Evolutionary conservation across 1,140 invertebrate species (phyloP), one percentile per base, ranked within the genome.

Genomic region (Saccostrea glomerata): DNA sequence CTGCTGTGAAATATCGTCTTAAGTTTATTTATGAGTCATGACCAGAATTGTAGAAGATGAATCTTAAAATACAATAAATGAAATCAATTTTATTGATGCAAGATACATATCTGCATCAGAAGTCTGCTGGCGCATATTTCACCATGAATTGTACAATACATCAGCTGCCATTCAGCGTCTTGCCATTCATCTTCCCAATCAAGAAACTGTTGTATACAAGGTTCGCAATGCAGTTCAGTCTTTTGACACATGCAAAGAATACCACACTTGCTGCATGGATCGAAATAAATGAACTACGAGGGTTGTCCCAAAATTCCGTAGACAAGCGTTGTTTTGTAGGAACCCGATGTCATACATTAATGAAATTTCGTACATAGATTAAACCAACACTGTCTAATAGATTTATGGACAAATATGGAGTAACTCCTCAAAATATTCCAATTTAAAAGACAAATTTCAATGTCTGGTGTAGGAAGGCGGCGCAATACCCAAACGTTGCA

Each of bases 171-270:
- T 84, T 58, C 83, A 84, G 58, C 94, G 95, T 89, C 92, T 96
- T 55, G 92, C 92, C 9, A 95, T 96, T 12, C 95, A 96, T 94
- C 89, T 96, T 20, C 92, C 95, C 91, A 95, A 94, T 92, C 93
- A 94, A 86, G 95, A 96, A 92, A 56, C 93, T 90, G 92, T 94
- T 84, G 95, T 95, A 89, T 95, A 95, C 89, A 95, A 89, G 66
- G 83, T 84, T 73, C 23, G 87, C 20, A 95, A 93, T 88, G 90
- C 89, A 15, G 60, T 30, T 82, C 66, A 94, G n/a, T 90, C 85
- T 88, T 91, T 91, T 60, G 15, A 83, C 63, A 85, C 87, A 82
- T 84, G 92, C 94, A 90, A 93, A 92, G 82, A 84, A 89, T 30
- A 95, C 95, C 89, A 95, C 95, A 88, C 90, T 96, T 17, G 93